Evolutionary conservation across 2,888 invertebrate genomes (phyloP).

Genomic region (Girardia tigrina): DNA sequence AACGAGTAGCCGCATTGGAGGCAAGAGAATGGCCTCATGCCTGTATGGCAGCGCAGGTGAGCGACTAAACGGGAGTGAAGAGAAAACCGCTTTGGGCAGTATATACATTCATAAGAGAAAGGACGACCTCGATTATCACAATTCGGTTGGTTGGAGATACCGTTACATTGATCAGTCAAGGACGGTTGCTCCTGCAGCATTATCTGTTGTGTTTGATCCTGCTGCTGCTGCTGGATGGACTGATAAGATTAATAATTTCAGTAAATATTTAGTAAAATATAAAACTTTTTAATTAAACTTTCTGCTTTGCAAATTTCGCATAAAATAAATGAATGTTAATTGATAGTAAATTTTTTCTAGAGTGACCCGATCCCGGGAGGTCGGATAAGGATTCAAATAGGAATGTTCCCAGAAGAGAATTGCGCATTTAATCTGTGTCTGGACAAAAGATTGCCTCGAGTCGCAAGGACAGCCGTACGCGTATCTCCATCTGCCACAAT

Average conservation of each 20-base stretch:
- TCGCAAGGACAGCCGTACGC: too few relatives aligned
- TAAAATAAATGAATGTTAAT: too few relatives aligned
- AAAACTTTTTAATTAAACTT: too few relatives aligned
- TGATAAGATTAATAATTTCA: neutral
- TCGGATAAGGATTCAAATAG: too few relatives aligned
- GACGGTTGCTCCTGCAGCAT: neutral
- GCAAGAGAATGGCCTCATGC: slow-evolving; percentile 27
- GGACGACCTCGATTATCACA: neutral
- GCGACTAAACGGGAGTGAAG: slow-evolving; percentile 30
- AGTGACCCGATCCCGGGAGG: too few relatives aligned
- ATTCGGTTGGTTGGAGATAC: neutral
- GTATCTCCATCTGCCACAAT: too few relatives aligned
- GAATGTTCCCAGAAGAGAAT: too few relatives aligned
- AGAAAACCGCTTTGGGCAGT: slow-evolving; percentile 21
- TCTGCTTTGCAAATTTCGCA: too few relatives aligned
- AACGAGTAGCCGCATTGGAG: slow-evolving; percentile 23
- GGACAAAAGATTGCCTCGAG: too few relatives aligned
- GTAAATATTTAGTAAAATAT: too few relatives aligned
- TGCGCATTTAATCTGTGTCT: too few relatives aligned
- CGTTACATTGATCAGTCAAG: neutral
- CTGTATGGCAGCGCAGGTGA: slow-evolving; percentile 32
- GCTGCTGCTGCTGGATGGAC: neutral
- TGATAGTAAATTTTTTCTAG: too few relatives aligned
- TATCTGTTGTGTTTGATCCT: neutral
- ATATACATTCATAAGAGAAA: slow-evolving; percentile 6